Evolutionary conservation across 2,797 vertebrate species (phyloP), one percentile per base, ranked within the genome.

Genomic region (Malacoctenus gilli): DNA sequence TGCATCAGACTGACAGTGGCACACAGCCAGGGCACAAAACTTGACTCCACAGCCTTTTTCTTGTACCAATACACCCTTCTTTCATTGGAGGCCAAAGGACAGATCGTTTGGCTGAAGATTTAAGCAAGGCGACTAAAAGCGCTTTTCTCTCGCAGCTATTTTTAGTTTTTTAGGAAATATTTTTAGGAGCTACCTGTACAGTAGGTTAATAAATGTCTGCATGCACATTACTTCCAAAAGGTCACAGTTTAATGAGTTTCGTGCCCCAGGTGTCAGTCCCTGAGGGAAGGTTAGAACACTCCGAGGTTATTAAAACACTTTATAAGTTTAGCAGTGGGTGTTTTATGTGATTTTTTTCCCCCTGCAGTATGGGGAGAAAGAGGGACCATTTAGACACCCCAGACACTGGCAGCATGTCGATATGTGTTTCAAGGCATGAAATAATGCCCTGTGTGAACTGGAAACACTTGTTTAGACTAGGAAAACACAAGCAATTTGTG

Each of bases 221-320:
- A 50, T 63, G 43, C 4, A 62, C 14, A 14, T 51, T 58, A 47
- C 40, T 36, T 54, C 47, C 13, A 41, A 69, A 66, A 56, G 39
- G 42, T 71, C 46, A 36, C 15, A 20, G 56, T 78, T 85, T 75
- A 73, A 84, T 81, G 73, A 13, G 47, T 52, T 74, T 64, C 78
- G 54, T 72, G 47, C 79, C 72, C 37, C 40, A 59, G 42, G 75
- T 76, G 50, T 61, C 53, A 44, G 21, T 77, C 63, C 68, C 68
- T 1, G 2, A 23, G 58, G 59, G 59, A 21, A 67, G 18, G 28
- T 72, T 63, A 32, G 32, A 73, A 59, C 56, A 47, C 52, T 52
- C 39, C 34, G 38, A 21, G 72, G 44, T 62, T 47, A 59, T 72
- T 82, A 73, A 84, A 80, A 66, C 20, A 43, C 42, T 74, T 72